A percentile compares a stretch with the other conserved stretches of the same genome.
Conservation (phyloP, 2,797 vertebrate genomes). For the Karalla daura region DNA sequence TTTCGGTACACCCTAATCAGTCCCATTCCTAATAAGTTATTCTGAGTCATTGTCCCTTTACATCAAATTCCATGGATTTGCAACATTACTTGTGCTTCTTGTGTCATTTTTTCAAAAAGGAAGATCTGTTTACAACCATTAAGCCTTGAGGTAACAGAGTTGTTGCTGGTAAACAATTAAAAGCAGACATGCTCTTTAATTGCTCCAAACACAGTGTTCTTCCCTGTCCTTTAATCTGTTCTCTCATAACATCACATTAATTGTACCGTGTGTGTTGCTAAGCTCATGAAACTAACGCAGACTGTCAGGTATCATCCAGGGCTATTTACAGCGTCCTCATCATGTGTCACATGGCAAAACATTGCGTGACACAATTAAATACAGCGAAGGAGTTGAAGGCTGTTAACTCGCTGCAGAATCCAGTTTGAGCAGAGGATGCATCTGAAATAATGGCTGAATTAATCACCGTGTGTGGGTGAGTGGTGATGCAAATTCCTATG, state of each 20-base stretch:
- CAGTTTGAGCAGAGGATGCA: constrained; percentile 23
- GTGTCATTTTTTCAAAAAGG: no score
- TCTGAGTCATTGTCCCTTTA: no score
- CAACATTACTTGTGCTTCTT: no score
- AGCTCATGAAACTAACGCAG: constrained; percentile 18
- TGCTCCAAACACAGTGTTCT: constrained; percentile 6
- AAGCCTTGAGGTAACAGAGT: neutral
- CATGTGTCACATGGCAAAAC: constrained; percentile 24
- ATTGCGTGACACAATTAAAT: constrained; percentile 32
- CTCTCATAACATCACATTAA: constrained; percentile 1
- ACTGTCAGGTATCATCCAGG: constrained; percentile 38
- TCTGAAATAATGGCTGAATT: constrained; percentile 38
- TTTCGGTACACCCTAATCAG: no score
- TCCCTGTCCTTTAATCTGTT: constrained; percentile 15
- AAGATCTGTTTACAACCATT: constrained; percentile 12
- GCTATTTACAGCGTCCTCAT: constrained; percentile 5
- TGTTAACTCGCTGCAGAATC: constrained; percentile 22
- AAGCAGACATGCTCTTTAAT: constrained; percentile 15
- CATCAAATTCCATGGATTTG: no score
- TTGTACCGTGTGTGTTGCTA: constrained; percentile 2
- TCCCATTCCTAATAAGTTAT: no score
- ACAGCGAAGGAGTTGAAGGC: constrained; percentile 18
- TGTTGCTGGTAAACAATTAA: constrained; percentile 1
- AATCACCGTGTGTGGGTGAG: constrained; percentile 44
- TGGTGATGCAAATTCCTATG: constrained; percentile 32